These are phyloP conservation scores for Australoheros scitulus DNA, from an alignment of 2,113 vertebrate species.

Conservation along the genomic window DNA sequence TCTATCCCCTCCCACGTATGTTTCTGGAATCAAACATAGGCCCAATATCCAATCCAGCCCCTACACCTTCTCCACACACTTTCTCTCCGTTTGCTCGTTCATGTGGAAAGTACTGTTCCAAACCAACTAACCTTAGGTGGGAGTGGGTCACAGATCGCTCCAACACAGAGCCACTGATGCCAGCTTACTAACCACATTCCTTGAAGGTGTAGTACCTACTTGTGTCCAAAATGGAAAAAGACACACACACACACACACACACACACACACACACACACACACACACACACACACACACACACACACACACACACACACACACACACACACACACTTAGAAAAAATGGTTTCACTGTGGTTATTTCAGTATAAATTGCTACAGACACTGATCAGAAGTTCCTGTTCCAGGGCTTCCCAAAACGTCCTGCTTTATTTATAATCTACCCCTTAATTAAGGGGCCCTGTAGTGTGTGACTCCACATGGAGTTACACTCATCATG, in stretches of 20 bases:
- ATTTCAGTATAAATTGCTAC: background rate
- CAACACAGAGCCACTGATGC: conserved; percentile 10
- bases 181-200: conserved; percentile 2
- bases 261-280: background rate
- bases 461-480: background rate
- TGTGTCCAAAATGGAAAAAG: background rate
- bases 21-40: background rate
- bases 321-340: background rate
- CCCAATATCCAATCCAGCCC: background rate
- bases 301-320: background rate
- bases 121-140: conserved; percentile 38
- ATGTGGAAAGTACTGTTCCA: background rate
- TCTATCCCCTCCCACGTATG: background rate
- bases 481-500: background rate
- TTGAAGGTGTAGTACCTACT: background rate
- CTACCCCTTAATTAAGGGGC: background rate
- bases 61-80: background rate
- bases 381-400: background rate
- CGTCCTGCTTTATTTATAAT: background rate
- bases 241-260: background rate
- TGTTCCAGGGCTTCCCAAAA: background rate
- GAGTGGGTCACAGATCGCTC: conserved; percentile 14
- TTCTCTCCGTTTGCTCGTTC: background rate
- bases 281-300: background rate
- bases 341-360: background rate